Evolutionary conservation across 2,888 invertebrate genomes (phyloP).

Genomic region (Empis livida): DNA sequence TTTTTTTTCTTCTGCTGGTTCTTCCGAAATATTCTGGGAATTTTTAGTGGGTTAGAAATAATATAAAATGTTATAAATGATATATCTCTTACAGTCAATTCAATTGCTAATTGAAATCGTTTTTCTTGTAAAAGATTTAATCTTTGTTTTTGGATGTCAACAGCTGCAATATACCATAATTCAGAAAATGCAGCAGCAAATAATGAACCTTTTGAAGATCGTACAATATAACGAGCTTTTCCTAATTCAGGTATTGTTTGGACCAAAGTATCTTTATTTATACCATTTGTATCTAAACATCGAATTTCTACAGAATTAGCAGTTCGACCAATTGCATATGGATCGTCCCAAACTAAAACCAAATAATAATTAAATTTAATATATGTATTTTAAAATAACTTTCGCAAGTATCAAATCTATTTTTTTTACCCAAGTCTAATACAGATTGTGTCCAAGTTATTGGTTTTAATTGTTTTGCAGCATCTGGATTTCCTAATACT

Average conservation of each 20-base stretch:
- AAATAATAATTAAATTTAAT: background rate
- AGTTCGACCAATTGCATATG: constrained; percentile 77
- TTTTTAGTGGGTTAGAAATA: background rate
- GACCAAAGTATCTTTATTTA: constrained; percentile 42
- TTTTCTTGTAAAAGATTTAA: constrained; percentile 73
- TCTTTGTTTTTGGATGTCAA: constrained; percentile 73
- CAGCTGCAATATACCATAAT: constrained; percentile 75
- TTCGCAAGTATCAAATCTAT: no score
- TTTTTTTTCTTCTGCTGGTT: constrained; percentile 64
- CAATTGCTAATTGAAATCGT: constrained; percentile 87
- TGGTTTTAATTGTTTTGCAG: constrained; percentile 10
- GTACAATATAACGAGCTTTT: constrained; percentile 61
- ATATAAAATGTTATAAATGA: background rate
- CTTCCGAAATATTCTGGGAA: constrained; percentile 67
- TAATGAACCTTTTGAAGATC: constrained; percentile 63
- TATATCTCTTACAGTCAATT: constrained; percentile 61
- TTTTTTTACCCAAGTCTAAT: constrained; percentile 22
- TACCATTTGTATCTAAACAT: constrained; percentile 64
- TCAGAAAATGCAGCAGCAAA: constrained; percentile 80
- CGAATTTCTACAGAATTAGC: constrained; percentile 75
- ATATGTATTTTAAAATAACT: no score
- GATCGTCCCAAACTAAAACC: constrained; percentile 70
- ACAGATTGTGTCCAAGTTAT: constrained; percentile 28
- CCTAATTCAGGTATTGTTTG: constrained; percentile 66
- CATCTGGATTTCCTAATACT: constrained; percentile 22